phyloP scores from a whole-genome alignment of 2,888 invertebrate species.

The Orthosia cruda region DNA sequence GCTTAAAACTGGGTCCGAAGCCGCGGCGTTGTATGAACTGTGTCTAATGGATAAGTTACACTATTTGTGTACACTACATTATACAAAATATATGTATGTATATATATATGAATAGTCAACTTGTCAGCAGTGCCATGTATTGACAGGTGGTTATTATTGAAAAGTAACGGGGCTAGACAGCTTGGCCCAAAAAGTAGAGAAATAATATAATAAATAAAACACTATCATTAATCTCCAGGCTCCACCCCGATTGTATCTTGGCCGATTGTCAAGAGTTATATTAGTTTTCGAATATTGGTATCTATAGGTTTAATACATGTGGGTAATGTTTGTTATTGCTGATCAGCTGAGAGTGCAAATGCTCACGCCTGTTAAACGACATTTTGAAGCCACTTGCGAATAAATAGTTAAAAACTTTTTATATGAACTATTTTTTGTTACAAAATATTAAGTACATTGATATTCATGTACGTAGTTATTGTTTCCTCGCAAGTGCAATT shows the following conservation, averaged over 20 bases:
- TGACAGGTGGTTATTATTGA: constrained; percentile 33
- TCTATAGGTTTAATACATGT: not conserved
- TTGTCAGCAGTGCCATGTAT: constrained; percentile 21
- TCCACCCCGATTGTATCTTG: constrained; percentile 27
- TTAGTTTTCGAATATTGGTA: constrained; percentile 9
- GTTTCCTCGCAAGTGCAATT: not conserved
- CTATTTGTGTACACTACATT: constrained; percentile 48
- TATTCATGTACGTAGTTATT: not conserved
- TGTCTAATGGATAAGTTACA: constrained; percentile 21
- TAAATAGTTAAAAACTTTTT: no score
- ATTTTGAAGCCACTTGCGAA: not conserved
- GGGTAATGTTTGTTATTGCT: not conserved
- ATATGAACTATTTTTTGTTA: not conserved
- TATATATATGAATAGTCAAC: constrained; percentile 11
- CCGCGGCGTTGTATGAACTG: constrained; percentile 20
- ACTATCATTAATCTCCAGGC: constrained; percentile 15
- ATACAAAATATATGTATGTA: constrained; percentile 17
- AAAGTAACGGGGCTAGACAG: constrained; percentile 31
- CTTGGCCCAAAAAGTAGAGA: constrained; percentile 29
- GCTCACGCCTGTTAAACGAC: not conserved
- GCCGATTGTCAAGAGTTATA: constrained; percentile 21
- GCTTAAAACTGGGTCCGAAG: constrained; percentile 48
- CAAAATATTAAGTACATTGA: not conserved
- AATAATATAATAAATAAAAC: constrained; percentile 24
- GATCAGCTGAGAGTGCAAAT: not conserved